Base-by-base conservation (phyloP, 2,113 vertebrate species). In the Arothron firmamentum region DNA sequence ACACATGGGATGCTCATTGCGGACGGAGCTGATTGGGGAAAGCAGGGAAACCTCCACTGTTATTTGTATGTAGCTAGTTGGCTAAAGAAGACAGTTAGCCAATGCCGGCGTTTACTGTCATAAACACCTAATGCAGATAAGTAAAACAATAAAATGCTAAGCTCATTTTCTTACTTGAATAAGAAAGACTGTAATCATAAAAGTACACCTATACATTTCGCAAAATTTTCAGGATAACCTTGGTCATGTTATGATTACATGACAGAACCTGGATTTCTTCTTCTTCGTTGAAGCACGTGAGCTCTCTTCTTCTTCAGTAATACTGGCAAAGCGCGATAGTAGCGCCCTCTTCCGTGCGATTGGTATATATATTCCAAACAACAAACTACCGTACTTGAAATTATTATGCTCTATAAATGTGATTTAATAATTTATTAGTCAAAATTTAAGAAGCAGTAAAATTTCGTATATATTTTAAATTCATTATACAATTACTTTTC, bases 1-100 rank as follows among this genome's bases (percentile, higher is more conserved):
- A 92, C 71, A 3, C 77, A 75, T 48, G 82, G 76, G 76, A 80
- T 50, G 14, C 45, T 87, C 90, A 91, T 92, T 19, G 25, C 65
- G 42, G 62, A 54, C 69, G 62, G 70, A 16, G 7, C 20, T 19
- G 49, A 57, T 2, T 54, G 20, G 12, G 51, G 18, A 47, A 25
- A 12, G 28, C 9, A 48, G 1, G 5, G 65, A 5, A 50, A 21
- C 42, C 47, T 20, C 38, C 1, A 18, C 41, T 11, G 3, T 65
- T 45, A 62, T 15, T 17, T 56, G 66, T 52, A 65, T 18, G 49
- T 52, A 9, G 63, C 16, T 46, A 18, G n/a, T 6, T n/a, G 13
- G 48, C 53, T 67, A 45, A 59, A 43, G 14, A 41, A 25, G 42
- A 11, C 55, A 67, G n/a, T 57, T 19, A 7, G 5, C 9, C 6